Conservation (phyloP, 2,888 invertebrate species). For the Diaprepes abbreviatus region DNA sequence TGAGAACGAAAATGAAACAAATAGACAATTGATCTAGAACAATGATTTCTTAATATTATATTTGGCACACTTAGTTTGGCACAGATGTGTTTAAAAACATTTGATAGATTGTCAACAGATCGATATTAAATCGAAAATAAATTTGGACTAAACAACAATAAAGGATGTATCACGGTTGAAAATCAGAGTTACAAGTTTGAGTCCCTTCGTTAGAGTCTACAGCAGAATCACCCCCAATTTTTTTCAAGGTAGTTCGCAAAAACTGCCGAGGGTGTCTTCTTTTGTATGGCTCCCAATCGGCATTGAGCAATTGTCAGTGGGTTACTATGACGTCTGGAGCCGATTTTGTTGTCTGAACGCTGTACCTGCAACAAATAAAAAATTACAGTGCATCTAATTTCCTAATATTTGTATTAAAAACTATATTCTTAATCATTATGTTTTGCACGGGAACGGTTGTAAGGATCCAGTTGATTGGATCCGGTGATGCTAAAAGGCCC, state of each 20-base stretch:
- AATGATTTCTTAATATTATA: not conserved
- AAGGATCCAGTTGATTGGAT: too few relatives aligned
- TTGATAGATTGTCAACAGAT: conserved; percentile 36
- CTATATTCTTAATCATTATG: too few relatives aligned
- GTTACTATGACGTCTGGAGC: conserved; percentile 92
- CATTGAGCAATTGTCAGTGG: conserved; percentile 77
- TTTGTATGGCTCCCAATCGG: conserved; percentile 75
- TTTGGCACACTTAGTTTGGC: conserved; percentile 1
- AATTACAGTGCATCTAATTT: too few relatives aligned
- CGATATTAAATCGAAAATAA: conserved; percentile 27
- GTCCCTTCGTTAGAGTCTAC: conserved; percentile 63
- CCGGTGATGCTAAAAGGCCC: too few relatives aligned
- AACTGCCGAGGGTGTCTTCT: conserved; percentile 71
- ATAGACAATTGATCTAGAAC: not conserved
- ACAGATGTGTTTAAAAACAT: conserved; percentile 10
- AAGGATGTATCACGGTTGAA: conserved; percentile 60
- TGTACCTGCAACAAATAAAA: conserved; percentile 73
- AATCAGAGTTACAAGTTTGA: conserved; percentile 62
- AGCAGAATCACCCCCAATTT: conserved; percentile 14
- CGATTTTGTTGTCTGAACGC: conserved; percentile 88
- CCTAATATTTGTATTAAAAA: too few relatives aligned
- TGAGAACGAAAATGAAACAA: too few relatives aligned
- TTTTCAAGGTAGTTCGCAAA: conserved; percentile 63
- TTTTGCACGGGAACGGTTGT: too few relatives aligned
- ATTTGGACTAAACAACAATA: conserved; percentile 32